Evolutionary conservation across 2,797 vertebrate species (phyloP), one percentile per base, ranked within the genome.

Genomic region (Poecilia velifera): DNA sequence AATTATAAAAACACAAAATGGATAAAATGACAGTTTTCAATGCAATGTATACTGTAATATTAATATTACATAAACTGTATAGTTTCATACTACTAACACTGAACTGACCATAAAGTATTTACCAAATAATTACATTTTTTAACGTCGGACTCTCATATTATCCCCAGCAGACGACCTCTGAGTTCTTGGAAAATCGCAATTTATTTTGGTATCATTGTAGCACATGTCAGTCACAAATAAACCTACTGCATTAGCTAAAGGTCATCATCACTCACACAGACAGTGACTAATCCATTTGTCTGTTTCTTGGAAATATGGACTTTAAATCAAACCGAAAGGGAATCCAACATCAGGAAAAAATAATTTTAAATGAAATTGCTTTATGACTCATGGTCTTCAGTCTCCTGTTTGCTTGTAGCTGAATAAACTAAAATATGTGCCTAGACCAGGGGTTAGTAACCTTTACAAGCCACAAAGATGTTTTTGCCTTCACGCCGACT

Each of bases 221-320:
- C 89, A 84, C 45, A 84, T 81, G 83, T 79, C 34, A 80, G 71
- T 86, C 75, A 85, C 86, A 80, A 80, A 81, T 84, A 74, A 82
- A 78, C 83, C 73, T 45, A 28, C 75, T 83, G 71, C 72, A 72
- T 51, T 51, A 57, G 36, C 64, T 78, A 80, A 78, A 82, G 59
- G 84, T 82, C 81, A 71, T 34, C 82, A 78, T 83, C 55, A 55
- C 72, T 77, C 76, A 82, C 31, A 83, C 51, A 86, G 77, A 62
- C 10, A 82, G 57, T 18, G 55, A 90, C 74, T 84, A 79, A 87
- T 73, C 45, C 53, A 2, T 28, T 20, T 80, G 46, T 77, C 71
- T 62, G 4, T 82, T 76, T 87, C 72, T 59, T 81, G 77, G 3
- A 76, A 59, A 75, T 64, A 28, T 5, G 16, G 39, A 77, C 74